phyloP scores from a whole-genome alignment of 2,113 vertebrate genomes.

The Apodemus speciosus region DNA sequence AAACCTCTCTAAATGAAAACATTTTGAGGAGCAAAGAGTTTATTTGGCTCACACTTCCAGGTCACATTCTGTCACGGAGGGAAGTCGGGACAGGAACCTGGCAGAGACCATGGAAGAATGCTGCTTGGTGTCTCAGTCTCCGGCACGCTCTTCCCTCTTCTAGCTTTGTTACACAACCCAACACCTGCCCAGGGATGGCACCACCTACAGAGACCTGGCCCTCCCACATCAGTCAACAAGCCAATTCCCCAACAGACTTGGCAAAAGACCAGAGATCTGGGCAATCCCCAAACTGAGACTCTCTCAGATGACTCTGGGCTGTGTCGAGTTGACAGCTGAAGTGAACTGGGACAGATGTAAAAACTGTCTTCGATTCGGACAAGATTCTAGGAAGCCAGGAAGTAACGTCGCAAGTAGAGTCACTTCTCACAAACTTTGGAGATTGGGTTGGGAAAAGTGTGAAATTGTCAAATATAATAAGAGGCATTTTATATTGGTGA shows the following conservation, averaged over 20 bases:
- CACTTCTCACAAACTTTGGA: conserved; percentile 65
- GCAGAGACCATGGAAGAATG: not conserved
- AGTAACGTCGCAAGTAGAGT: conserved; percentile 44
- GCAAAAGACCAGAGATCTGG: not conserved
- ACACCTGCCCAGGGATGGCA: not conserved
- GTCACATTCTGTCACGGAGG: not conserved
- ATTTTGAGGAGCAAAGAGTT: not conserved
- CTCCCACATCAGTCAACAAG: not conserved
- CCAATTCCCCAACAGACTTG: not conserved
- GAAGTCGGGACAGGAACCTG: not conserved
- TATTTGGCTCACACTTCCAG: not conserved
- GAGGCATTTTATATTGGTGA: conserved; percentile 75
- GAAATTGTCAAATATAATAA: conserved; percentile 77
- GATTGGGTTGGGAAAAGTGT: conserved; percentile 60
- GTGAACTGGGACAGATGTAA: not conserved
- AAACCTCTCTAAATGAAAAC: not conserved
- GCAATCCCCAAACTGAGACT: not conserved
- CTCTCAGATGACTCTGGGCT: not conserved
- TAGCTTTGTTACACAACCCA: not conserved
- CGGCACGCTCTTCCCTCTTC: not conserved
- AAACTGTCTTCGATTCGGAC: not conserved
- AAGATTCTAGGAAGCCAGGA: conserved; percentile 67
- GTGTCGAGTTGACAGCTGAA: not conserved
- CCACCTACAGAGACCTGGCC: not conserved
- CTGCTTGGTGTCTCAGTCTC: not conserved